Conservation (phyloP, 2,113 vertebrate genomes). For the Alexandromys fortis region DNA sequence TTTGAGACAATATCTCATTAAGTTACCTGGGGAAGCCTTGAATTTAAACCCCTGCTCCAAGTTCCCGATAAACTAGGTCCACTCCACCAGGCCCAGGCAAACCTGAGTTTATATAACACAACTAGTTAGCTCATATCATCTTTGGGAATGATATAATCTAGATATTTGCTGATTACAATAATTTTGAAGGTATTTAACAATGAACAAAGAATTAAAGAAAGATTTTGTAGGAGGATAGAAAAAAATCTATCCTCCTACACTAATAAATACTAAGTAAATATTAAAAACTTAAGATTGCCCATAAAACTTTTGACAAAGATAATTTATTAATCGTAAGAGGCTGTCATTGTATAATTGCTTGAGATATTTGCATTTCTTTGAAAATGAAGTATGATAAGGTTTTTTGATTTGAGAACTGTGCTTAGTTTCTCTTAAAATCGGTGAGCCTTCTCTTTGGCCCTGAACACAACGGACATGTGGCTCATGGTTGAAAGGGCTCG, state of each 20-base stretch:
- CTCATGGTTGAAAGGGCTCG: not conserved
- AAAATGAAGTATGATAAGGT: not conserved
- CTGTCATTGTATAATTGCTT: not conserved
- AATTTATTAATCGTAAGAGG: not conserved
- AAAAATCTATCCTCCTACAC: not conserved
- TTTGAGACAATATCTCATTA: not conserved
- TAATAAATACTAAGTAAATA: not conserved
- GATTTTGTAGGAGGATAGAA: not conserved
- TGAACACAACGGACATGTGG: not conserved
- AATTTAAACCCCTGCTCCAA: not conserved
- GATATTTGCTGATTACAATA: not conserved
- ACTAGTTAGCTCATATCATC: not conserved
- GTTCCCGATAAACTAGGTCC: not conserved
- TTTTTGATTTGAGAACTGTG: not conserved
- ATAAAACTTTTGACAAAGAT: not conserved
- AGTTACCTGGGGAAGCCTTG: not conserved
- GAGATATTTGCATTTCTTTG: not conserved
- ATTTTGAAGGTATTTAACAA: conserved; percentile 1
- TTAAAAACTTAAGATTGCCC: not conserved
- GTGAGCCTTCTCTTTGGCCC: not conserved
- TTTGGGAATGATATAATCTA: not conserved
- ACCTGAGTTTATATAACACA: conserved; percentile 16
- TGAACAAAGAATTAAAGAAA: conserved; percentile 32
- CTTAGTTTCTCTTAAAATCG: not conserved
- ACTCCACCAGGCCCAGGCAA: not conserved